Evolutionary conservation across 2,888 invertebrate genomes (phyloP).

Genomic region (Diloba caeruleocephala): DNA sequence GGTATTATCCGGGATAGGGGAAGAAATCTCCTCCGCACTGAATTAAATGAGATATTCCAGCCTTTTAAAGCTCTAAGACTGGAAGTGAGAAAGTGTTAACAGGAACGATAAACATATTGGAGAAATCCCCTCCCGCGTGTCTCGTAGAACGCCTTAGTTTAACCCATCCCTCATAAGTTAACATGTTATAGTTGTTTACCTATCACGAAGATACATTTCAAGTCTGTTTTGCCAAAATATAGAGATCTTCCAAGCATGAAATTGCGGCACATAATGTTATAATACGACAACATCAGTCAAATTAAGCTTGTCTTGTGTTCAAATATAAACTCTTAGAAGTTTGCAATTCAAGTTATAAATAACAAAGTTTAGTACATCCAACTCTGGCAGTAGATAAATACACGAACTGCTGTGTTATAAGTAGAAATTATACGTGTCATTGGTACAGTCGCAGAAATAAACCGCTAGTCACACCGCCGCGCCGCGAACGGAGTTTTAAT

Average conservation of each 20-base stretch:
- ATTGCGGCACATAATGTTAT: slow-evolving; percentile 52
- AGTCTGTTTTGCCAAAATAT: slow-evolving; percentile 46
- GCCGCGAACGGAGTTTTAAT: slow-evolving; percentile 66
- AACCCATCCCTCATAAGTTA: too few species aligned
- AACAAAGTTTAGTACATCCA: slow-evolving; percentile 35
- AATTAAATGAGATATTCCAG: too few species aligned
- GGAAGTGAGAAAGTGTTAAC: too few species aligned
- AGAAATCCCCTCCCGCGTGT: too few species aligned
- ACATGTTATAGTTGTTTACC: too few species aligned
- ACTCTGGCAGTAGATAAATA: slow-evolving; percentile 47
- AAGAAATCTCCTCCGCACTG: too few species aligned
- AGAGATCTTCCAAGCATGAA: slow-evolving; percentile 36
- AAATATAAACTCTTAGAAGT: slow-evolving; percentile 50
- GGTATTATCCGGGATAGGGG: too few species aligned
- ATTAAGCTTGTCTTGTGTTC: slow-evolving; percentile 47
- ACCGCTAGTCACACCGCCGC: slow-evolving; percentile 68
- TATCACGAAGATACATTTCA: slow-evolving; percentile 40
- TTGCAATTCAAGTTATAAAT: slow-evolving; percentile 44
- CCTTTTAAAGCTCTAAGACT: too few species aligned
- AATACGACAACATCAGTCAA: slow-evolving; percentile 51
- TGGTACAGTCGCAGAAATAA: slow-evolving; percentile 54
- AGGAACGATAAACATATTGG: too few species aligned
- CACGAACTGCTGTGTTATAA: slow-evolving; percentile 13
- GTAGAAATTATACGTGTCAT: slow-evolving; percentile 50
- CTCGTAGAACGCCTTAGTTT: too few species aligned